Base-by-base conservation (phyloP, 2,113 vertebrate species). In the Sclerurus mexicanus region DNA sequence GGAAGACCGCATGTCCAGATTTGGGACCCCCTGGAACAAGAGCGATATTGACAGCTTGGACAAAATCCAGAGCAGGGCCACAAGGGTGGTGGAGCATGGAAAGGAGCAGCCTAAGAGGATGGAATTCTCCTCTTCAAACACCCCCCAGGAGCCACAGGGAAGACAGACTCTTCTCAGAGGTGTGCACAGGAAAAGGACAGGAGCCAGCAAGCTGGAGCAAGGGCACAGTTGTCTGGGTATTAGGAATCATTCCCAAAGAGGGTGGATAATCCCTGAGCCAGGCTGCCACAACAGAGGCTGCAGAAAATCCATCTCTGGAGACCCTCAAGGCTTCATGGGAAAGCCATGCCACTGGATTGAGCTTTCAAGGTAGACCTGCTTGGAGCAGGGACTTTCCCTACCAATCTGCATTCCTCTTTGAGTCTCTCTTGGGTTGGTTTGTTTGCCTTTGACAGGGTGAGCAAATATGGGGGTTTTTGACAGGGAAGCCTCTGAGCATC, bases 1-100 rank as follows among this genome's bases (percentile, higher is more conserved):
- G 42, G 49, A 74, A 35, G 8, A 7, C 12, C 1, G 0, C 5
- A 19, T 5, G 10, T 27, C 13, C 31, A 2, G n/a, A 42, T 44
- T 11, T 56, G 30, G 46, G 14, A 69, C 18, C 22, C 42, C 30
- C 13, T 23, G 15, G 31, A 44, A 15, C 21, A 78, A 30, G 8
- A 50, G 8, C 10, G 11, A 4, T 44, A 37, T 5, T 60, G 35
- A 24, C 13, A 59, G 27, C 15, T 13, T 25, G 31, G 24, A 77
- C 47, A 81, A 81, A 49, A 42, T 35, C 50, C 73, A 55, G 28
- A 62, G 69, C 49, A 39, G 13, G 25, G 18, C 27, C 27, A 19
- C 59, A 56, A 40, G 23, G 50, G 13, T 21, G 50, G 31, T 24
- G 27, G 23, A 58, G n/a, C 3, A 1, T 12, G n/a, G 66, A 18